Evolutionary conservation across 2,113 vertebrate genomes (phyloP).

Genomic region (Pteropus alecto): DNA sequence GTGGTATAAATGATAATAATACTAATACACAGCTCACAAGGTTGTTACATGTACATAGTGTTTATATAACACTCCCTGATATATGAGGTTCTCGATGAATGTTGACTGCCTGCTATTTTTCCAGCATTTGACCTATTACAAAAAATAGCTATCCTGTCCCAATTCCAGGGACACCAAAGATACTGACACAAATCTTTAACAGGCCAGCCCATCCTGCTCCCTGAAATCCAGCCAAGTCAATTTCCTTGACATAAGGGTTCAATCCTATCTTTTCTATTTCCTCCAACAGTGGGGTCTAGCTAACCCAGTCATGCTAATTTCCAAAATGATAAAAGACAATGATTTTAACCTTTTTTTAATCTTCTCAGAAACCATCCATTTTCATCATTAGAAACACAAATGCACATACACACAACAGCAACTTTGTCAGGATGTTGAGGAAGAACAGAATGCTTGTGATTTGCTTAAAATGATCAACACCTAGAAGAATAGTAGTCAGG

Average conservation of each 20-base stretch:
- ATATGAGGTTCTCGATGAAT: not conserved
- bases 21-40: not conserved
- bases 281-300: not conserved
- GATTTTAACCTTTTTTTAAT: not conserved
- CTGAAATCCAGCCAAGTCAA: conserved; percentile 14
- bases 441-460: not conserved
- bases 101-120: not conserved
- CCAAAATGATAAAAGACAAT: not conserved
- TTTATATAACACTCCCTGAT: not conserved
- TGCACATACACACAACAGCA: not conserved
- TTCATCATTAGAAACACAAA: not conserved
- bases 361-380: not conserved
- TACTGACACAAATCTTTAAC: conserved; percentile 36
- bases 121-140: not conserved
- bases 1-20: not conserved
- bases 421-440: not conserved
- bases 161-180: not conserved
- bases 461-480: not conserved
- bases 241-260: conserved; percentile 49
- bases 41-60: not conserved
- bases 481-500: not conserved
- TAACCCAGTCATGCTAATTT: not conserved
- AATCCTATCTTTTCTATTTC: conserved; percentile 24
- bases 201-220: not conserved
- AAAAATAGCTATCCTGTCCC: conserved; percentile 13